These are phyloP conservation scores for Brachionichthys hirsutus DNA, from an alignment of 2,113 vertebrate genomes.

Conservation along the genomic window DNA sequence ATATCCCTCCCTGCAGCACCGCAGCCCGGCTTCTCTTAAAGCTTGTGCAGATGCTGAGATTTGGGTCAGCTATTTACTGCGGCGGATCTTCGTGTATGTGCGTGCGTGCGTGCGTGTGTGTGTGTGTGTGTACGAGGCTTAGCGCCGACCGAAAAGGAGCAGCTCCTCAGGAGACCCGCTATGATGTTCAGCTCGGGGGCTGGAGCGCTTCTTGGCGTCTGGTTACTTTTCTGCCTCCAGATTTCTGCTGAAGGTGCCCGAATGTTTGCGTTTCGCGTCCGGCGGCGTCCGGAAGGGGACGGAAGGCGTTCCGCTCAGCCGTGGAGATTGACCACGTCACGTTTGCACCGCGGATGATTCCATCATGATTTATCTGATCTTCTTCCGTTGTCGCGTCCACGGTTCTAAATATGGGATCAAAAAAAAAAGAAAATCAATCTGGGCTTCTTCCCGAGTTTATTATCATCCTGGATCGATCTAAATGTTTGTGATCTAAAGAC, in stretches of 20 bases:
- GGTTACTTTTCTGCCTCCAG: slow-evolving; percentile 7
- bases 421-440: no score
- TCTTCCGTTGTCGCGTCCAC: no score
- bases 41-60: slow-evolving; percentile 63
- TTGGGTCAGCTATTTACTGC: slow-evolving; percentile 71
- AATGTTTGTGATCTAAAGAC: no score
- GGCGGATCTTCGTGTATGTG: slow-evolving; percentile 43
- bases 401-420: no score
- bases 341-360: no score
- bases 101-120: neutral
- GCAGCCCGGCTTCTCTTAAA: slow-evolving; percentile 22
- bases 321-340: no score
- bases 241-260: neutral
- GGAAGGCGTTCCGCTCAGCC: no score
- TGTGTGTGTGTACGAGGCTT: slow-evolving; percentile 31
- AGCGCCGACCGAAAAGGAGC: slow-evolving; percentile 43
- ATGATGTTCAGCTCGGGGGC: slow-evolving; percentile 48
- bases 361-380: no score
- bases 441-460: no score
- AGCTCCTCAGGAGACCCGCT: slow-evolving; percentile 41
- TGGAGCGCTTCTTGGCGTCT: slow-evolving; percentile 51
- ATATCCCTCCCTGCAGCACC: slow-evolving; percentile 8
- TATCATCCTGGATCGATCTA: no score
- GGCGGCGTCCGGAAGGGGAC: no score
- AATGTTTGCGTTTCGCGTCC: no score